These are phyloP conservation scores for Trichopria drosophilae DNA, from an alignment of 2,888 invertebrate genomes.

Conservation along the genomic window DNA sequence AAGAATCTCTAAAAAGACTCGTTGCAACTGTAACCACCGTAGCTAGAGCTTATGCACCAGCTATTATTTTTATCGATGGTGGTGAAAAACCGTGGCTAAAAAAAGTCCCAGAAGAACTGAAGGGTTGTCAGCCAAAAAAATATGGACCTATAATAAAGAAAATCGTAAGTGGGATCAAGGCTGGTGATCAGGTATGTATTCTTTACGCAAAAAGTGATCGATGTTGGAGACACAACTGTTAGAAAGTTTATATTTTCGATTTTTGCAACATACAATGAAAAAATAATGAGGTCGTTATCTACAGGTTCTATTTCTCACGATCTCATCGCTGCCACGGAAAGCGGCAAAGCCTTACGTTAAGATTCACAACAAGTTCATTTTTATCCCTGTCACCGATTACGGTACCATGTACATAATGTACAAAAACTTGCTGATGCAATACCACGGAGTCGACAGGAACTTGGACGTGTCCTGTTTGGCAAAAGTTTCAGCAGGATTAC, in stretches of 20 bases:
- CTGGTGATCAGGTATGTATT: conserved; percentile 61
- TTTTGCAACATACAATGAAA: no score
- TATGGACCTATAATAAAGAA: conserved; percentile 71
- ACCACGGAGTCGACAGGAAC: conserved; percentile 64
- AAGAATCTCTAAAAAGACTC: conserved; percentile 69
- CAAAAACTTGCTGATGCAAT: conserved; percentile 63
- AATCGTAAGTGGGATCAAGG: conserved; percentile 69
- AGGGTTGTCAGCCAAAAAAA: conserved; percentile 69
- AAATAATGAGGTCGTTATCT: neutral
- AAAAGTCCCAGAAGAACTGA: conserved; percentile 67
- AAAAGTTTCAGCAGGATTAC: conserved; percentile 62
- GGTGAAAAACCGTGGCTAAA: conserved; percentile 73
- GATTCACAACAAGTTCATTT: conserved; percentile 64
- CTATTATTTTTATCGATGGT: conserved; percentile 71
- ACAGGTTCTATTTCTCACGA: conserved; percentile 66
- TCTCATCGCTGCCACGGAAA: conserved; percentile 67
- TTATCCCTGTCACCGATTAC: conserved; percentile 65
- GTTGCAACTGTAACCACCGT: conserved; percentile 70
- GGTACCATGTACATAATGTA: conserved; percentile 64
- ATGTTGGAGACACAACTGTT: neutral
- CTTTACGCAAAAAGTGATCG: conserved; percentile 2
- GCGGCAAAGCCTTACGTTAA: conserved; percentile 59
- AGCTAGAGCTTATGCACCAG: conserved; percentile 70
- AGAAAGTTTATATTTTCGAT: no score
- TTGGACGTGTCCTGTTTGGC: conserved; percentile 65